A percentile compares a stretch with the other conserved stretches of the same genome.
Conservation (phyloP, 35 echinoderm and acorn worm genomes). For the Patiria miniata region DNA sequence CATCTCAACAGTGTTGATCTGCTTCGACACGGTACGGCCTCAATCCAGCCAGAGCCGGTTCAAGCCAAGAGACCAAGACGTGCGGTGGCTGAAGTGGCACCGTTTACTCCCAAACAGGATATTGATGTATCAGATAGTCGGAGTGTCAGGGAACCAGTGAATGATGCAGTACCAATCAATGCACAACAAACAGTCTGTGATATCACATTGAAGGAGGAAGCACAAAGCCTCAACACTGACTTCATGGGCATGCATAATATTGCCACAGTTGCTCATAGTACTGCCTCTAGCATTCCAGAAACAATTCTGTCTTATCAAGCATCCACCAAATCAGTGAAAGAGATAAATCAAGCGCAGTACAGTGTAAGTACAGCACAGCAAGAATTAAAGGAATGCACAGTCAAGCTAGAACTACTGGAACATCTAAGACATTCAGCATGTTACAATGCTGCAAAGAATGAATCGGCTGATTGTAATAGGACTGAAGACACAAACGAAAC, state of each 20-base stretch:
- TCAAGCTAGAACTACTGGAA: too few relatives aligned
- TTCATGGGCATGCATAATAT: too few relatives aligned
- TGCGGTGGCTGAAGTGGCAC: neutral
- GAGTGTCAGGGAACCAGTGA: neutral
- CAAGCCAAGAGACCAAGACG: neutral
- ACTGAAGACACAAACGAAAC: too few relatives aligned
- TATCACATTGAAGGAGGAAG: neutral
- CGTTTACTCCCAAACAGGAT: neutral
- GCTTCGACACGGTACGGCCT: neutral
- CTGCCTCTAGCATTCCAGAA: neutral
- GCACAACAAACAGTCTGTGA: neutral
- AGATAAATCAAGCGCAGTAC: too few relatives aligned
- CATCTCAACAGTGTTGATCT: neutral
- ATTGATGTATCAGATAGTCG: neutral
- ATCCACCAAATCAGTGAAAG: too few relatives aligned
- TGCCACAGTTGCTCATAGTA: neutral
- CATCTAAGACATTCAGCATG: too few relatives aligned
- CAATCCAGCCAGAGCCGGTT: neutral
- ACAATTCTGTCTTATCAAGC: too few relatives aligned
- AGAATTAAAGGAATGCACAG: too few relatives aligned
- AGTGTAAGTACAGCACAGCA: too few relatives aligned
- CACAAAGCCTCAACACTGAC: neutral
- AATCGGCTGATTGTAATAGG: too few relatives aligned
- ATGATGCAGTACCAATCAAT: neutral
- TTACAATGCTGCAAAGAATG: too few relatives aligned